A percentile compares a stretch with the other conserved stretches of the same genome.
Conservation (phyloP, 2,888 invertebrate species). For the Cheilosia pagana region DNA sequence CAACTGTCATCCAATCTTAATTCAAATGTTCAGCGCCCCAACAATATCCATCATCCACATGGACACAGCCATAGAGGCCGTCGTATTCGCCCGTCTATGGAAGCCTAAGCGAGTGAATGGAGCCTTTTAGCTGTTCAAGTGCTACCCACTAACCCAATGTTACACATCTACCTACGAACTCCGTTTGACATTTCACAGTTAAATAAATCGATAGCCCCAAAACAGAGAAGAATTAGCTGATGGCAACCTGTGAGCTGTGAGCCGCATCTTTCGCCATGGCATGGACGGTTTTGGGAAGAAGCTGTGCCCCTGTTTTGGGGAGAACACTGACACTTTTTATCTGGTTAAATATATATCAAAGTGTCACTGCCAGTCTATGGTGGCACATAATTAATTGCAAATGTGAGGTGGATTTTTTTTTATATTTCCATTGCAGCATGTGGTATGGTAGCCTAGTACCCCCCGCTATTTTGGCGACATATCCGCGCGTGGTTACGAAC, state of each 20-base stretch:
- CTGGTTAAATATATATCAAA: conserved; percentile 67
- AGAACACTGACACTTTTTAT: conserved; percentile 63
- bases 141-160: conserved; percentile 71
- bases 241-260: background rate
- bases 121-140: conserved; percentile 62
- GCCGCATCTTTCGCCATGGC: background rate
- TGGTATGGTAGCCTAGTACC: background rate
- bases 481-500: conserved; percentile 24
- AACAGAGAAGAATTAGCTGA: conserved; percentile 52
- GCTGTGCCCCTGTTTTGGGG: conserved; percentile 20
- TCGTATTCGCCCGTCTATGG: background rate
- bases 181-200: conserved; percentile 60
- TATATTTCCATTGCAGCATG: too few species aligned
- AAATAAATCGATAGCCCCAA: conserved; percentile 60
- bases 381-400: conserved; percentile 71
- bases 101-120: conserved; percentile 63
- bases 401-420: conserved; percentile 11
- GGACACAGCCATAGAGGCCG: too few species aligned
- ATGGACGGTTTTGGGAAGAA: conserved; percentile 17
- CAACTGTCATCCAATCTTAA: conserved; percentile 66
- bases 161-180: conserved; percentile 65
- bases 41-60: conserved; percentile 64
- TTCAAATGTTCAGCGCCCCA: conserved; percentile 66
- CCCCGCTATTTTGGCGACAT: background rate
- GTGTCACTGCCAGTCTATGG: conserved; percentile 55